Evolutionary conservation across 92 coral and sea anemone genomes (phyloP).

Genomic region (Scolanthus callimorphus): DNA sequence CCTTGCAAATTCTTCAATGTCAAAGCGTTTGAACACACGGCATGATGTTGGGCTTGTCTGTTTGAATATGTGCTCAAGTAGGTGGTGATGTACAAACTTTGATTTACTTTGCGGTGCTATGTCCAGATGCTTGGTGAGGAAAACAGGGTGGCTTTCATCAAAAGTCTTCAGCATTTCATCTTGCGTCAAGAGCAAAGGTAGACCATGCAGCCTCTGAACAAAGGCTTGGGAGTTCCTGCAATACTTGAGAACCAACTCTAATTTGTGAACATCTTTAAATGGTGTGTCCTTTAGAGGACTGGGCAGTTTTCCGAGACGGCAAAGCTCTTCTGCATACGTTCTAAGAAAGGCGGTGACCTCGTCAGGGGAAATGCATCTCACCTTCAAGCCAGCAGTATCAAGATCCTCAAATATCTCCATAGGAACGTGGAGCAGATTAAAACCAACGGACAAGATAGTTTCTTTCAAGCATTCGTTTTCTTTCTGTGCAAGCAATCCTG

Average conservation of each 20-base stretch:
- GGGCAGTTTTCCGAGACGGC: too few relatives aligned
- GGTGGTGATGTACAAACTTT: constrained; percentile 29
- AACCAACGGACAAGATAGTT: constrained; percentile 30
- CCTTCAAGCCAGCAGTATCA: constrained; percentile 2
- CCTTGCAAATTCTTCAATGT: constrained; percentile 28
- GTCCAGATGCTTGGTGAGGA: too few relatives aligned
- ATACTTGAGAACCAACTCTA: not conserved
- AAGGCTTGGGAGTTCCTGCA: constrained; percentile 36
- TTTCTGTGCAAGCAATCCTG: not conserved
- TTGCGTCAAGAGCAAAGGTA: too few relatives aligned
- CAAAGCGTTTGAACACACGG: constrained; percentile 33
- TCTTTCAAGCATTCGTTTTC: constrained; percentile 15
- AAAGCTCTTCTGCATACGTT: constrained; percentile 20
- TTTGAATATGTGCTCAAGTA: not conserved
- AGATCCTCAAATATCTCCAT: constrained; percentile 10
- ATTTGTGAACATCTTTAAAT: too few relatives aligned
- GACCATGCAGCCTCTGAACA: constrained; percentile 57
- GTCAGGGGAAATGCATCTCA: constrained; percentile 16
- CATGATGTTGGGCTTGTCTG: not conserved
- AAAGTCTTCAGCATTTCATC: constrained; percentile 42
- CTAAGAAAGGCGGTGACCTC: constrained; percentile 24
- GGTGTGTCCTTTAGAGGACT: too few relatives aligned
- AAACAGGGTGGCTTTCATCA: too few relatives aligned
- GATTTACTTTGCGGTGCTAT: constrained; percentile 7
- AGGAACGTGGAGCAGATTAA: constrained; percentile 35